Evolutionary conservation across 2,888 invertebrate genomes (phyloP).

Genomic region (Nebria brevicollis): DNA sequence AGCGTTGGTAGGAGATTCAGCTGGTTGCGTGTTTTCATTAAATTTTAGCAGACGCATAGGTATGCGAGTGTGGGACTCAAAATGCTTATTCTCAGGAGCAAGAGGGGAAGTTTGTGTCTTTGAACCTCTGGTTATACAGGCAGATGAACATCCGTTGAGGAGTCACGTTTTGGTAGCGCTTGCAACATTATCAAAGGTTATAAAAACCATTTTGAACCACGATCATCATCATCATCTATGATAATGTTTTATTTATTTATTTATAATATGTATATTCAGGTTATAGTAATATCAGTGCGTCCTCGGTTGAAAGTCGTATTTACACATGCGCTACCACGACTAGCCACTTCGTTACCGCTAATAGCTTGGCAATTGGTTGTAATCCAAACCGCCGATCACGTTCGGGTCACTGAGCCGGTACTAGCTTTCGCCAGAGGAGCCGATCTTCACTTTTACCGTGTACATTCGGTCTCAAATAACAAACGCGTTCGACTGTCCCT

Average conservation of each 20-base stretch:
- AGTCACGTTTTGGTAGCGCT: conserved; percentile 86
- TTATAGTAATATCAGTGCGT: conserved; percentile 81
- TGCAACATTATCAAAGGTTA: conserved; percentile 91
- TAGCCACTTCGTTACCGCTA: conserved; percentile 83
- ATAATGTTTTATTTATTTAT: conserved; percentile 53
- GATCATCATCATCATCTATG: no score
- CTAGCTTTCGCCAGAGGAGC: conserved; percentile 89
- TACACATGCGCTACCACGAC: conserved; percentile 78
- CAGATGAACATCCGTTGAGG: conserved; percentile 73
- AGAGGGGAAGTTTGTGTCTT: conserved; percentile 90
- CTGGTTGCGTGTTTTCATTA: conserved; percentile 95
- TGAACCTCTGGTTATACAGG: conserved; percentile 70
- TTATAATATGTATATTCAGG: conserved; percentile 58
- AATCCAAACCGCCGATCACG: conserved; percentile 76
- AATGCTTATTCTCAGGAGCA: conserved; percentile 96
- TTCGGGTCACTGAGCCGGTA: conserved; percentile 68
- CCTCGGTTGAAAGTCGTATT: conserved; percentile 82
- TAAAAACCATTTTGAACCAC: background rate
- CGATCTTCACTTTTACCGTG: conserved; percentile 87
- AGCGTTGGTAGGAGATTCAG: conserved; percentile 82
- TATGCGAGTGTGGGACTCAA: conserved; percentile 87
- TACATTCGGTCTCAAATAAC: conserved; percentile 67
- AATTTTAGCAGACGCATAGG: conserved; percentile 90
- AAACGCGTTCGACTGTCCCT: conserved; percentile 67
- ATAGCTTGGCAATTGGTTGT: conserved; percentile 93